Evolutionary conservation across 2,888 invertebrate genomes (phyloP), one percentile per base, ranked within the genome.

Genomic region (Gryllus longicercus): DNA sequence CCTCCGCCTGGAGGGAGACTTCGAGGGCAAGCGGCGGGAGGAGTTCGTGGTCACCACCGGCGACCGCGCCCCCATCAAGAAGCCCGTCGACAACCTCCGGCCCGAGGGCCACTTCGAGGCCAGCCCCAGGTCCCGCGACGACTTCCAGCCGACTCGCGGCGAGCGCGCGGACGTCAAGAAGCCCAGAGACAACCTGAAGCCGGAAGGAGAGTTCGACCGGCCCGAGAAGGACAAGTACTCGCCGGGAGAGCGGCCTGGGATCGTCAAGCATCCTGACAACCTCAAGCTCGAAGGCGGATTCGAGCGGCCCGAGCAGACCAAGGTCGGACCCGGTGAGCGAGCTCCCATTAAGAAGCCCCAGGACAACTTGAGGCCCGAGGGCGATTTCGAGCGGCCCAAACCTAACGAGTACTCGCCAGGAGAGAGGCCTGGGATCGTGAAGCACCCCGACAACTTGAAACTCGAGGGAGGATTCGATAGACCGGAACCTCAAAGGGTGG

Each of bases 251-350:
- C 81, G 87, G 79, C 85, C 86, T 2, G 84, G 84, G 51, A 84
- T 85, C n/a, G 85, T 86, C 0, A 85, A 85, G 50, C 87, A 86
- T 81, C 84, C 85, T 0, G 87, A 87, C 76, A 86, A 86, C 81
- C 83, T 86, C 10, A 82, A 81, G 51, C 89, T 91, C 83, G 91
- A 90, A 87, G 91, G 91, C 38, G 90, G 90, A 84, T 91, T 91
- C 81, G 84, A 84, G 12, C 38, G 81, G 25, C 81, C 81, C 1
- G 51, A 76, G 11, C 38, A 25, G 3, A 85, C 85, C 2, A 85
- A 85, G 82, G 81, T 85, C 74, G 85, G 87, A 2, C 83, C 83
- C 0, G 85, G 83, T 25, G 84, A 84, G 78, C 82, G 85, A 77
- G 84, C 84, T 8, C 81, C 82, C 14, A 79, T 83, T 0, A 82